phyloP scores from a whole-genome alignment of 2,888 invertebrate species.

The Euclidia mi region DNA sequence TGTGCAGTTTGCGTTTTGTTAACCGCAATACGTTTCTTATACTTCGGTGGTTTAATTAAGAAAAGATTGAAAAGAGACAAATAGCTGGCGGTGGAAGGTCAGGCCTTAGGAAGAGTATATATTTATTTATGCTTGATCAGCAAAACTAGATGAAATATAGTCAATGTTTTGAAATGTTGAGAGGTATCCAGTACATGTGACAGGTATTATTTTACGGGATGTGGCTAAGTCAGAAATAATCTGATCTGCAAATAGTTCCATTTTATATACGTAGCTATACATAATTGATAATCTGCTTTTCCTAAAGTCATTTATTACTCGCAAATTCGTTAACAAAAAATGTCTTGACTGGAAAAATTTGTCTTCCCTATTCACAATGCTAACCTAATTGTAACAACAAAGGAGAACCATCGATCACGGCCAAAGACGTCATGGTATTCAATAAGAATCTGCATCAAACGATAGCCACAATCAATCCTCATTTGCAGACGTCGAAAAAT shows the following conservation, averaged over 20 bases:
- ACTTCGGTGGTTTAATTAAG: too few relatives aligned
- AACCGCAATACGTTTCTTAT: too few relatives aligned
- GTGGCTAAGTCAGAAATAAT: too few relatives aligned
- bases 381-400: constrained; percentile 57
- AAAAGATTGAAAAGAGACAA: too few relatives aligned
- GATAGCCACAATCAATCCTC: constrained; percentile 88
- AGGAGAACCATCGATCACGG: constrained; percentile 75
- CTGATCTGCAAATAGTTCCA: constrained; percentile 2
- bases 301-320: not conserved
- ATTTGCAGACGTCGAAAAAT: constrained; percentile 71
- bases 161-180: too few relatives aligned
- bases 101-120: too few relatives aligned
- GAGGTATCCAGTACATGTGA: too few relatives aligned
- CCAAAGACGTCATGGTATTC: constrained; percentile 72
- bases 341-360: constrained; percentile 27
- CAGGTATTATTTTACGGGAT: too few relatives aligned
- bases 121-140: too few relatives aligned
- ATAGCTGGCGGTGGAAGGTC: too few relatives aligned
- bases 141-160: too few relatives aligned
- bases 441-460: constrained; percentile 85
- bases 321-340: constrained; percentile 10
- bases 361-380: constrained; percentile 37
- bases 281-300: not conserved
- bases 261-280: not conserved
- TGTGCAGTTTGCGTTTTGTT: too few relatives aligned